These are phyloP conservation scores for Etheostoma cragini DNA, from an alignment of 2,113 vertebrate genomes.

Conservation along the genomic window DNA sequence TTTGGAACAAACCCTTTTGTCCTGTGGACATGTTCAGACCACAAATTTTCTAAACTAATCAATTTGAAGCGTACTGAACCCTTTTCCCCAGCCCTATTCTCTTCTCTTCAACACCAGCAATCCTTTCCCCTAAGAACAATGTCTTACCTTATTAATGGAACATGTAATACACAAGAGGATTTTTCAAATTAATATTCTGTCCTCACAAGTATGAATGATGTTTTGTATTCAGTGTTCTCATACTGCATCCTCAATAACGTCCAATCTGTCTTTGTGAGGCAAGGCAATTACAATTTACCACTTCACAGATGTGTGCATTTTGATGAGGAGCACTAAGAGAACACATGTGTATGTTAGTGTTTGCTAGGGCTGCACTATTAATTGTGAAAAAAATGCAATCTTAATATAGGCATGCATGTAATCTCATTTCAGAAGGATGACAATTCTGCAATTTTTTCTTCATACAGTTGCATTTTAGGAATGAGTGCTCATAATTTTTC, in stretches of 20 bases:
- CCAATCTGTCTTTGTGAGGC: constrained; percentile 10
- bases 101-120: not conserved
- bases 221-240: constrained; percentile 29
- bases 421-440: not conserved
- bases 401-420: not conserved
- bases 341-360: not conserved
- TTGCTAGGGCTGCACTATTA: not conserved
- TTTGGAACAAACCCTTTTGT: not conserved
- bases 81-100: not conserved
- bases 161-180: constrained; percentile 2
- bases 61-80: not conserved
- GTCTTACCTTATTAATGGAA: constrained; percentile 19
- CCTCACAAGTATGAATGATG: constrained; percentile 9
- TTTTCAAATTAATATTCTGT: not conserved
- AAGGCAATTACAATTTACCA: not conserved
- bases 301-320: not conserved
- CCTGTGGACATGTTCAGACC: not conserved
- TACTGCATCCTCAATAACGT: constrained; percentile 12
- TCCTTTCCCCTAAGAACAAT: not conserved
- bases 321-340: not conserved
- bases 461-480: too few species aligned
- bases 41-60: not conserved
- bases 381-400: not conserved
- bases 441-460: not conserved
- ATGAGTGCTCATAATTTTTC: too few species aligned